A percentile compares a stretch with the other conserved stretches of the same genome.
Conservation (phyloP, 2,888 invertebrate species). For the Liposcelis brunnea region DNA sequence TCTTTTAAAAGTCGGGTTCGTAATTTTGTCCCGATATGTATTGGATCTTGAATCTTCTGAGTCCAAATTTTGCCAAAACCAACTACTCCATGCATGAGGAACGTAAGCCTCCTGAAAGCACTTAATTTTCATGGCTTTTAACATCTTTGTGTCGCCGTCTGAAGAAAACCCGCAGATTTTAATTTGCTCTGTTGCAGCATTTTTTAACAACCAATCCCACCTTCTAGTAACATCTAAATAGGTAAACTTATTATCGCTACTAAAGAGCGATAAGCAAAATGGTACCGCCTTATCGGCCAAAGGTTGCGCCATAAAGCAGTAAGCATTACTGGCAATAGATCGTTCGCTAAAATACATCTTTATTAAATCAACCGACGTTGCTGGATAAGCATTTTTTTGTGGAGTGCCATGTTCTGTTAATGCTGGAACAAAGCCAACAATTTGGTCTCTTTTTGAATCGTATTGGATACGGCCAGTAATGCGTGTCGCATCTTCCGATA, state of each 20-base stretch:
- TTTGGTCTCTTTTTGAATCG: constrained; percentile 5
- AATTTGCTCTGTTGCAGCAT: constrained; percentile 13
- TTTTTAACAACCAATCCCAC: constrained; percentile 13
- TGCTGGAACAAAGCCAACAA: constrained; percentile 6
- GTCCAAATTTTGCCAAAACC: constrained; percentile 5
- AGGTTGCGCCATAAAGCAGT: constrained; percentile 15
- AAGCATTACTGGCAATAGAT: constrained; percentile 11
- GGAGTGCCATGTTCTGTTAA: constrained; percentile 12
- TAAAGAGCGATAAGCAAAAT: constrained; percentile 15
- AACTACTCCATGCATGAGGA: constrained; percentile 2
- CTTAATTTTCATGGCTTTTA: constrained; percentile 16
- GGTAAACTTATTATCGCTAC: constrained; percentile 14
- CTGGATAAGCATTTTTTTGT: constrained; percentile 9
- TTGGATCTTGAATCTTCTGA: constrained; percentile 10
- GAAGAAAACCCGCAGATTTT: constrained; percentile 14
- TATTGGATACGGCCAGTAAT: constrained; percentile 7
- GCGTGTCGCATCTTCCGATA: constrained; percentile 8
- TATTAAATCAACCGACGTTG: constrained; percentile 12
- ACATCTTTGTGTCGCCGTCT: constrained; percentile 16
- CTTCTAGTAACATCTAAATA: constrained; percentile 11
- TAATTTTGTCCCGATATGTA: constrained; percentile 15
- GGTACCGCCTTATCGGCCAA: constrained; percentile 12
- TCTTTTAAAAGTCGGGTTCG: constrained; percentile 15
- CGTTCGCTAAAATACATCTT: constrained; percentile 11
- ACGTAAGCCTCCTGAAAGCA: neutral